These are phyloP conservation scores for Sabatieria punctata DNA, from an alignment of 2,888 invertebrate genomes.

Conservation along the genomic window DNA sequence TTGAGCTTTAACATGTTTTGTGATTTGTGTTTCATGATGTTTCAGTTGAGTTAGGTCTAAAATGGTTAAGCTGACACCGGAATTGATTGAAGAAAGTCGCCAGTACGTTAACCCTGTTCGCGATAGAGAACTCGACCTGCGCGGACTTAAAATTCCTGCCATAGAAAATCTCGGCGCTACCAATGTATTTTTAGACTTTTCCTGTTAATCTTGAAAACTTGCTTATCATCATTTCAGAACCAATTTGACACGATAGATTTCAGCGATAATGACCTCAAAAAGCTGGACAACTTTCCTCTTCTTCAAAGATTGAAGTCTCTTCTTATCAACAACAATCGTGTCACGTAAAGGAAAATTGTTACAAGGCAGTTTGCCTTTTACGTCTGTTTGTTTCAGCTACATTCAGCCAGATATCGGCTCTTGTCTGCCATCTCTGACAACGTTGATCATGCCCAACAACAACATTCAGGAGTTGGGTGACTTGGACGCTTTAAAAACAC, in stretches of 20 bases:
- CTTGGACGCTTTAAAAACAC: constrained; percentile 60
- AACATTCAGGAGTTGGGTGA: constrained; percentile 85
- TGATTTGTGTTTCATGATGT: no score
- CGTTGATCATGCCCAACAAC: constrained; percentile 81
- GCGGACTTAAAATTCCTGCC: constrained; percentile 95
- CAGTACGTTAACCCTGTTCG: constrained; percentile 92
- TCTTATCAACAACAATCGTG: constrained; percentile 83
- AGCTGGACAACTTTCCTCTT: constrained; percentile 87
- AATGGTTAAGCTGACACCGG: constrained; percentile 74
- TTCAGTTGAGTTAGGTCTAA: no score
- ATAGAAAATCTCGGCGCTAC: constrained; percentile 98
- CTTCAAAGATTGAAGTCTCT: constrained; percentile 72
- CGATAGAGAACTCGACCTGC: constrained; percentile 84
- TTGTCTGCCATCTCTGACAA: constrained; percentile 70
- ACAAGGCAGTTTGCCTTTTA: not conserved
- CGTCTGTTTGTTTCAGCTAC: constrained; percentile 45
- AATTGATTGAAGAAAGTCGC: constrained; percentile 75
- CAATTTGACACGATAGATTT: constrained; percentile 98
- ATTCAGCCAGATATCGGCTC: constrained; percentile 72
- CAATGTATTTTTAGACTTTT: constrained; percentile 40
- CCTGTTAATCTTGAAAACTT: no score
- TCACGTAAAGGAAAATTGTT: constrained; percentile 47
- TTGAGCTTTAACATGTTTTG: no score
- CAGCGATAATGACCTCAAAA: constrained; percentile 92
- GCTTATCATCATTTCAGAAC: no score